A percentile compares a stretch with the other conserved stretches of the same genome.
Evolutionary conservation across 2,113 vertebrate species (phyloP).

Genomic region (Bucco capensis): DNA sequence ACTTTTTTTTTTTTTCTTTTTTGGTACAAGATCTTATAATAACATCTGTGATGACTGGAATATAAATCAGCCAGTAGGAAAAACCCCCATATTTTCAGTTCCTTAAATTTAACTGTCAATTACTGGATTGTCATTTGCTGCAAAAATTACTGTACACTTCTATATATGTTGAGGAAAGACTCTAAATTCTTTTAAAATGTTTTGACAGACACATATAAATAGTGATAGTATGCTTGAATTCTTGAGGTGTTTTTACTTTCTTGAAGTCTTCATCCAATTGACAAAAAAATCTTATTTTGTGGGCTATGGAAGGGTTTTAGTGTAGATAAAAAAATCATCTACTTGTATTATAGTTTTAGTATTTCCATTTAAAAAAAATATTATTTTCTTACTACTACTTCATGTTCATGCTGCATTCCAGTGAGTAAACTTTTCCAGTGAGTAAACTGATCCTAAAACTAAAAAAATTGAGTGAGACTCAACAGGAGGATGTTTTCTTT

Average conservation of each 20-base stretch:
- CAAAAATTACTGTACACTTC: not conserved
- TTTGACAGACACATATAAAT: accelerated
- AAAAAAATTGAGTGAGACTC: not conserved
- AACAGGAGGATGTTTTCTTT: not conserved
- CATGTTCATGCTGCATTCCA: not conserved
- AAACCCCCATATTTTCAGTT: not conserved
- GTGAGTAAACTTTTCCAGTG: not conserved
- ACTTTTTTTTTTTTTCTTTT: not conserved
- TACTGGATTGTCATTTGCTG: not conserved
- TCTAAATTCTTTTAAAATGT: not conserved
- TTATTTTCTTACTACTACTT: not conserved
- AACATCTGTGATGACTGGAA: not conserved
- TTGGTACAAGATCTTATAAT: not conserved
- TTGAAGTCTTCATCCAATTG: not conserved
- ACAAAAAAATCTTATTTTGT: not conserved
- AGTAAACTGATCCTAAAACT: not conserved
- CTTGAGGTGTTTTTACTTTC: not conserved
- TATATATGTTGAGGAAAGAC: not conserved
- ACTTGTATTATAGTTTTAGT: not conserved
- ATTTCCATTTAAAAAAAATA: not conserved
- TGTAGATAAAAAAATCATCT: not conserved
- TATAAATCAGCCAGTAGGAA: not conserved
- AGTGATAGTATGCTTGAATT: not conserved
- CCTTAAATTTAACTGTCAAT: not conserved
- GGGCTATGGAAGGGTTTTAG: not conserved